A percentile compares a stretch with the other conserved stretches of the same genome.
Conservation (phyloP, 2,113 vertebrate species). For the Marmota flaviventris region DNA sequence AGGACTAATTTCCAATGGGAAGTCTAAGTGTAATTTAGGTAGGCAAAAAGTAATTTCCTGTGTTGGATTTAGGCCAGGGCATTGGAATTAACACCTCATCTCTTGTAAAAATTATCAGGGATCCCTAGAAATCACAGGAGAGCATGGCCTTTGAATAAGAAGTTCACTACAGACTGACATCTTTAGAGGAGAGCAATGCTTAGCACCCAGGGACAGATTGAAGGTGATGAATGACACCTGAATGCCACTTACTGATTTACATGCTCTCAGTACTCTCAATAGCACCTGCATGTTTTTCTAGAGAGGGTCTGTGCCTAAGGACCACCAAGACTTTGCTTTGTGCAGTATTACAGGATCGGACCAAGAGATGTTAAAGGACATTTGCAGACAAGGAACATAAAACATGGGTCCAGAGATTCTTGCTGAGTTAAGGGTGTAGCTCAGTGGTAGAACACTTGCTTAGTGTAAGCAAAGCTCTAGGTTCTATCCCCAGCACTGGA, state of each 20-base stretch:
- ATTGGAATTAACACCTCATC: constrained; percentile 73
- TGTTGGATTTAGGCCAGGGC: constrained; percentile 58
- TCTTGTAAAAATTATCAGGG: constrained; percentile 72
- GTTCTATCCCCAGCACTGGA: neutral
- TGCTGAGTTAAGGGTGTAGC: neutral
- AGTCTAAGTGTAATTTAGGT: constrained; percentile 71
- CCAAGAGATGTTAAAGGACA: neutral
- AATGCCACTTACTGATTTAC: constrained; percentile 13
- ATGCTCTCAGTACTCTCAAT: neutral
- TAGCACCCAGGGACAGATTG: constrained; percentile 12
- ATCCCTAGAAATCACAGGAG: constrained; percentile 60
- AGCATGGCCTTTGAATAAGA: constrained; percentile 45
- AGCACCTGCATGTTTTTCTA: neutral
- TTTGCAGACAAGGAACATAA: neutral
- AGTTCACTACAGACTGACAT: neutral
- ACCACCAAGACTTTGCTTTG: neutral
- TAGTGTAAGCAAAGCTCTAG: neutral
- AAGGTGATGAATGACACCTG: constrained; percentile 13
- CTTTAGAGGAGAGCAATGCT: constrained; percentile 21
- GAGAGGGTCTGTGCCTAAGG: neutral
- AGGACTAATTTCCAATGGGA: constrained; percentile 74
- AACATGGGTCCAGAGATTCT: neutral
- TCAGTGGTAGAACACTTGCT: neutral
- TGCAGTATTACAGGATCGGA: neutral
- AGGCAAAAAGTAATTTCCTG: constrained; percentile 81